Conservation (phyloP, 2,113 vertebrate species). For the Lethenteron camtschaticum region DNA sequence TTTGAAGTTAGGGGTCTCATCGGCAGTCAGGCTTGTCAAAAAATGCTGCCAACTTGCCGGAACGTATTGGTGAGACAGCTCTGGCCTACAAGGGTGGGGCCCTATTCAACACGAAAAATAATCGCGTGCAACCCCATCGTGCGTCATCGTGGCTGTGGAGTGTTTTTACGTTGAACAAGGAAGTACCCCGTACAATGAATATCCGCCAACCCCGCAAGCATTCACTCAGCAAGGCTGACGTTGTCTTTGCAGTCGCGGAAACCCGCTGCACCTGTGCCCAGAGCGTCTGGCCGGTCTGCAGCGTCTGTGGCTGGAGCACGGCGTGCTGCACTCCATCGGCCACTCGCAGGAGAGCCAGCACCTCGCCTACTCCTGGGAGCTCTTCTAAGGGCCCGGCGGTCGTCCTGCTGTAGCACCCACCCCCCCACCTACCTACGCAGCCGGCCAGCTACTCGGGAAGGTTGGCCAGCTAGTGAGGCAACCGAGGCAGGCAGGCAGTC, state of each 20-base stretch:
- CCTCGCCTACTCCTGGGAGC: constrained; percentile 24
- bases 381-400: too few relatives aligned
- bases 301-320: constrained; percentile 82
- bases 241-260: constrained; percentile 31
- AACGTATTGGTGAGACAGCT: too few relatives aligned
- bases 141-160: too few relatives aligned
- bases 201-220: background rate
- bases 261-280: constrained; percentile 62
- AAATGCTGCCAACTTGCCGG: too few relatives aligned
- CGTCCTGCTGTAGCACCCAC: too few relatives aligned
- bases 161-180: background rate
- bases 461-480: too few relatives aligned
- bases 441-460: too few relatives aligned
- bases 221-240: background rate
- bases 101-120: background rate
- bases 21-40: too few relatives aligned
- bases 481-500: too few relatives aligned
- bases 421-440: too few relatives aligned
- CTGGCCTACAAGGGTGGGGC: background rate
- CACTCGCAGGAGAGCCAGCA: constrained; percentile 74
- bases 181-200: background rate
- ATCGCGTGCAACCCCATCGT: background rate
- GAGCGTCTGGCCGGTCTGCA: constrained; percentile 80
- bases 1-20: too few relatives aligned
- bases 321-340: constrained; percentile 85